Evolutionary conservation across 1,140 invertebrate species (phyloP), one percentile per base, ranked within the genome.

Genomic region (Littorina saxatilis): DNA sequence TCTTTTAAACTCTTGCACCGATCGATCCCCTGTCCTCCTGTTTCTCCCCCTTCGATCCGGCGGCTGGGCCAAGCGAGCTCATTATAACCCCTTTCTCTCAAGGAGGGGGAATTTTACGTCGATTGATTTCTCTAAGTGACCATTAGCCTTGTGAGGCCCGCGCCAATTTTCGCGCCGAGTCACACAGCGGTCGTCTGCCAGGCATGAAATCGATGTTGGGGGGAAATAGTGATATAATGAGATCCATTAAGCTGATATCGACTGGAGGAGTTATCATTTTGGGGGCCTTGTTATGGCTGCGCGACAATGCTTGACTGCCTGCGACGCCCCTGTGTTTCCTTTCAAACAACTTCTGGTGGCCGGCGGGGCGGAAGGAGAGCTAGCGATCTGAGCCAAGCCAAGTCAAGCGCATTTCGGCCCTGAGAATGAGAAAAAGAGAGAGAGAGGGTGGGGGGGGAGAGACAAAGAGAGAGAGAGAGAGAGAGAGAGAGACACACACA

Each of bases 151-250:
- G 55, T 78, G 55, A n/a, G 55, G 39, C 76, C 76, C n/a, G 55
- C 58, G 76, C 35, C 76, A 78, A 78, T 78, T 78, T 78, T 78
- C 76, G 58, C 76, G 76, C 76, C 76, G 43, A 78, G 76, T 78
- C 76, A 63, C 76, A 78, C 55, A 43, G 55, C 76, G 76, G 35
- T 66, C 55, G 76, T 40, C 76, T 29, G 58, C 58, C 76, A 63
- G 50, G 55, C 76, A 66, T 78, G 76, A 78, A 78, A 78, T 78
- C 76, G 76, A 78, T 78, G 39, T 63, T 55, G 76, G 76, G 43
- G 52, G 32, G 55, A 63, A 78, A 78, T 78, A 40, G 76, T 78
- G 76, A 78, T 78, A 78, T 78, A 78, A 78, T 78, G 76, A 78
- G 76, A 78, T 63, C 76, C 76, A 78, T 78, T 78, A 78, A 78